A percentile compares a stretch with the other conserved stretches of the same genome.
Evolutionary conservation across 35 echinoderm and acorn worm genomes (phyloP).

Genomic region (Heliocidaris tuberculata): DNA sequence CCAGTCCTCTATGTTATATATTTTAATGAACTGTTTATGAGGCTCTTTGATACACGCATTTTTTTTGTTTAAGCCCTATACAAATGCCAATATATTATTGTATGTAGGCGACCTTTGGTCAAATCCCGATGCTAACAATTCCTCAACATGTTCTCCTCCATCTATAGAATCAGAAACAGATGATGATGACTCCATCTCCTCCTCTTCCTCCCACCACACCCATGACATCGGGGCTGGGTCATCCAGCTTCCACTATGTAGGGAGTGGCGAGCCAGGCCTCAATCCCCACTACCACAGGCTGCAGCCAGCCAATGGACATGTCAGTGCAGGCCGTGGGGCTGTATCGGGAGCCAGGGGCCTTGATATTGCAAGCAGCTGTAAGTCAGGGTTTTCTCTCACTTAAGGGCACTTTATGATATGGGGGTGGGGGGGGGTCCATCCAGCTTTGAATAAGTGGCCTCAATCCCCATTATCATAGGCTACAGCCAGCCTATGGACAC

Average conservation of each 20-base stretch:
- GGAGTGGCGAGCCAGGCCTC: slow-evolving; percentile 48
- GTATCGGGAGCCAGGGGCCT: slow-evolving; percentile 42
- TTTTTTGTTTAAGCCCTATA: too few species aligned
- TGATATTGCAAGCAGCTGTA: slow-evolving; percentile 71
- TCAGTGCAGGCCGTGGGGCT: slow-evolving; percentile 45
- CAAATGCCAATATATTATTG: too few species aligned
- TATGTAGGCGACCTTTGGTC: too few species aligned
- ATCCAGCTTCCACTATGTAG: slow-evolving; percentile 58
- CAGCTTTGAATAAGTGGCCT: neutral
- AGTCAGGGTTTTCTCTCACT: neutral
- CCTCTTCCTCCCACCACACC: slow-evolving; percentile 68
- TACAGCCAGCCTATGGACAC: slow-evolving; percentile 55
- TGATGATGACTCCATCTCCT: slow-evolving; percentile 79
- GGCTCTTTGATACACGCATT: too few species aligned
- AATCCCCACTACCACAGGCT: slow-evolving; percentile 40
- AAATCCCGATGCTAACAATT: neutral
- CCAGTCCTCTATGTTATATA: too few species aligned
- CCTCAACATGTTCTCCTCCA: slow-evolving; percentile 23
- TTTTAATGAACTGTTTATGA: too few species aligned
- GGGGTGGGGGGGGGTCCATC: neutral
- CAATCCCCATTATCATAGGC: slow-evolving; percentile 31
- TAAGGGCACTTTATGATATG: neutral
- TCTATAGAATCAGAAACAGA: slow-evolving; percentile 73
- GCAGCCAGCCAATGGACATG: slow-evolving; percentile 58
- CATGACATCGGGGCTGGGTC: slow-evolving; percentile 50